phyloP scores from a whole-genome alignment of 2,113 vertebrate species.

The Oryzias celebensis region DNA sequence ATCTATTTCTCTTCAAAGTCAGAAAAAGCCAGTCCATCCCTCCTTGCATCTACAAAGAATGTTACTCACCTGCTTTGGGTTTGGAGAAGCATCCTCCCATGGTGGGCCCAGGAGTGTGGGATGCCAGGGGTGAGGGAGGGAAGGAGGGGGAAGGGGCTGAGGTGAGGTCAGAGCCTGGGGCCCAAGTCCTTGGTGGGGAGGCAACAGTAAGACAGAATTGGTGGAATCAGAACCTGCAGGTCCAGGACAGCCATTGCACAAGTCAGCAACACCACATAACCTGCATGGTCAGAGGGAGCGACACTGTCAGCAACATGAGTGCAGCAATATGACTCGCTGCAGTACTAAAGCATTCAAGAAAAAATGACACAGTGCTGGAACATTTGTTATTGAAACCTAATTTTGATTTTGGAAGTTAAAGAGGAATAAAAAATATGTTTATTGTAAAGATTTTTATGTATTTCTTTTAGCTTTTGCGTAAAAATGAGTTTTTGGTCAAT shows the following conservation, averaged over 20 bases:
- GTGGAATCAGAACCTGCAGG: slow-evolving; percentile 62
- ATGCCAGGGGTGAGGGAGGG: slow-evolving; percentile 57
- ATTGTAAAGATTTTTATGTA: too few relatives aligned
- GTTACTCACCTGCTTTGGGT: slow-evolving; percentile 90
- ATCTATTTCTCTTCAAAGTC: not conserved
- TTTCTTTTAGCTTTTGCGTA: too few relatives aligned
- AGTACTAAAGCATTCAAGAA: not conserved
- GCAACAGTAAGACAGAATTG: slow-evolving; percentile 55
- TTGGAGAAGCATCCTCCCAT: slow-evolving; percentile 99
- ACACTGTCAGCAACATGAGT: slow-evolving; percentile 8
- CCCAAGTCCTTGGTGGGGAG: slow-evolving; percentile 47
- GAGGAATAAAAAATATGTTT: too few relatives aligned
- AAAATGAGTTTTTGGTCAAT: too few relatives aligned
- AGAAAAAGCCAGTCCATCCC: not conserved
- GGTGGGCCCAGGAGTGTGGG: slow-evolving; percentile 69
- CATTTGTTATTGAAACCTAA: too few relatives aligned
- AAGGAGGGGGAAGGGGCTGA: slow-evolving; percentile 31
- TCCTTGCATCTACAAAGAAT: not conserved
- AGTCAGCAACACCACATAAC: slow-evolving; percentile 70
- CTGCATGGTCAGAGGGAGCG: slow-evolving; percentile 35
- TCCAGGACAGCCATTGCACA: slow-evolving; percentile 74
- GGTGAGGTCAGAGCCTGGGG: slow-evolving; percentile 55
- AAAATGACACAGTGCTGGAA: too few relatives aligned
- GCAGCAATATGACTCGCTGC: not conserved
- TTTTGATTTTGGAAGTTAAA: too few relatives aligned